A percentile compares a stretch with the other conserved stretches of the same genome.
These are phyloP conservation scores for Chironomus riparius DNA, from an alignment of 2,888 invertebrate species.

Conservation along the genomic window DNA sequence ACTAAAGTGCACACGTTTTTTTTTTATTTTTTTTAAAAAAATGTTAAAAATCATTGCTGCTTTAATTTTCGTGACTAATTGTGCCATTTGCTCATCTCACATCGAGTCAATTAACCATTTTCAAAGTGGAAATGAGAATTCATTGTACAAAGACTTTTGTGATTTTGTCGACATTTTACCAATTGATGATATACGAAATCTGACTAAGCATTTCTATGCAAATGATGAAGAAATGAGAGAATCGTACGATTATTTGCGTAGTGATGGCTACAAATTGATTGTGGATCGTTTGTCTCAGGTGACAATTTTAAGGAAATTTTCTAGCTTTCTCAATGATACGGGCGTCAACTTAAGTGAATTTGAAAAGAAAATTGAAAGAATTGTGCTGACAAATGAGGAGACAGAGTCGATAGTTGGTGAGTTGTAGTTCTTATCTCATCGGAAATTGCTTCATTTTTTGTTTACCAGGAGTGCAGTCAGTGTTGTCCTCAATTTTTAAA, in stretches of 20 bases:
- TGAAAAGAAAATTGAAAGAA: neutral
- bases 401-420: slow-evolving; percentile 2
- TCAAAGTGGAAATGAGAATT: neutral
- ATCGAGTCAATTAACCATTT: slow-evolving; percentile 1
- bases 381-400: slow-evolving; percentile 13
- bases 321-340: neutral
- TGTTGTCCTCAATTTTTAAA: too few species aligned
- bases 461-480: too few species aligned
- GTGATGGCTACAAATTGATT: neutral
- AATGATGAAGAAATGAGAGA: slow-evolving; percentile 8
- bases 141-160: neutral
- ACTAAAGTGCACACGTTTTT: neutral
- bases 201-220: slow-evolving; percentile 3
- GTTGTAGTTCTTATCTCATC: too few species aligned
- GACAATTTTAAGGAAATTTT: neutral
- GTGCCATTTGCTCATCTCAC: neutral
- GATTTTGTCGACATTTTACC: slow-evolving; percentile 13
- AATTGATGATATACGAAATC: slow-evolving; percentile 15
- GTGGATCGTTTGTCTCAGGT: neutral
- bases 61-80: neutral
- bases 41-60: neutral
- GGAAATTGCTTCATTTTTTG: too few species aligned
- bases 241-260: slow-evolving; percentile 9
- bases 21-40: neutral
- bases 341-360: slow-evolving; percentile 1